Base-by-base conservation (phyloP, 1,140 invertebrate genomes). In the Polyergus mexicanus region DNA sequence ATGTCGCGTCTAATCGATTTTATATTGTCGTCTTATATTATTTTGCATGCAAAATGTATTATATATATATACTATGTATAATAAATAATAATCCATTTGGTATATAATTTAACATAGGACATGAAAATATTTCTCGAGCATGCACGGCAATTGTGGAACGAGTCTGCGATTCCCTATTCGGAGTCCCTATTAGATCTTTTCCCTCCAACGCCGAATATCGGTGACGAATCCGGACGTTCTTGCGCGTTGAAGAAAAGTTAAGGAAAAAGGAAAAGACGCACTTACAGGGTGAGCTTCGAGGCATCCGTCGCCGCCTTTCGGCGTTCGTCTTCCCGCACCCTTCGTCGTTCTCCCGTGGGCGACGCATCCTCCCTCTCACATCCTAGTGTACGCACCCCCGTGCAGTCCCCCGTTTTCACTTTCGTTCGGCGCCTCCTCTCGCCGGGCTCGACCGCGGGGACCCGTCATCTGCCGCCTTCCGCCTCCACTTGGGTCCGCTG, bases 351-450 rank as follows among this genome's bases (percentile, higher is more conserved):
- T 83, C 86, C 88, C 44, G 58, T 25, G 71, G 71, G 69, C 88
- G 89, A 74, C 85, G 80, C 84, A 88, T 83, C 76, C 88, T 85
- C 85, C 56, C 84, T 66, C 81, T 84, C 77, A 41, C 85, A 54
- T 86, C 47, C 60, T 56, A 86, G 35, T 44, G 35, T 44, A 69
- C 78, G 51, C 66, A 35, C 35, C 47, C 47, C 47, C 19, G 35
- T 35, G 68, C 65, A 77, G 63, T 75, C 28, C 13, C 71, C 66
- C 89, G 89, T 86, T 90, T 90, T 90, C 89, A 90, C 89, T 90
- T 90, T 90, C 89, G 86, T 90, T 85, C 86, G 88, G 25, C 86
- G 84, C 54, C 86, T 69, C 78, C 75, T 77, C 86, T 85, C 88
- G 74, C 84, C 88, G 84, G 69, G 72, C 87, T 58, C 74, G 87